Conservation (phyloP, 2,888 invertebrate species). For the Phortica okadai region DNA sequence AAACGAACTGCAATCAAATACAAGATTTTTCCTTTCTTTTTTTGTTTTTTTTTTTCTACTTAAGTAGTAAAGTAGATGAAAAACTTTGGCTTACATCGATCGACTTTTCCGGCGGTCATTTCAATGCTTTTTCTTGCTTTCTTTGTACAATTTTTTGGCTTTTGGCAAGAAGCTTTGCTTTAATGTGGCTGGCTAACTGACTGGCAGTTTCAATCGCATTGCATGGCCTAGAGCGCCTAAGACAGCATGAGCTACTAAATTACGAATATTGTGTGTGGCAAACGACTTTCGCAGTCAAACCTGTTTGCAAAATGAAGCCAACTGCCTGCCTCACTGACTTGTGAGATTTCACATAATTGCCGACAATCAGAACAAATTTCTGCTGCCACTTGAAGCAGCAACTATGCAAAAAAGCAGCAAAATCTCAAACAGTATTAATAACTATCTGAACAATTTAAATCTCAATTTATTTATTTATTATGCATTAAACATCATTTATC, state of each 20-base stretch:
- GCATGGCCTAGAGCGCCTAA: neutral
- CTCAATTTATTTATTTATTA: conserved; percentile 15
- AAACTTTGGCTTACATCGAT: too few relatives aligned
- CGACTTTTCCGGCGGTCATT: too few relatives aligned
- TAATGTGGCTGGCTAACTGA: neutral
- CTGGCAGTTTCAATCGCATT: neutral
- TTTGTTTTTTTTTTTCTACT: neutral
- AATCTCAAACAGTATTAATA: neutral
- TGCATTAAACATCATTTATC: neutral
- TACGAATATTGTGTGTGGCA: neutral
- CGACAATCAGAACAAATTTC: neutral
- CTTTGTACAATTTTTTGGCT: too few relatives aligned
- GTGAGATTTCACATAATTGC: conserved; percentile 4
- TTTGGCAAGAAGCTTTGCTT: neutral
- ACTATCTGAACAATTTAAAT: neutral
- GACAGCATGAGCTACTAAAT: neutral
- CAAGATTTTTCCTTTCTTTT: neutral
- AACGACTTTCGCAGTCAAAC: neutral
- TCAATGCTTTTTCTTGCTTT: too few relatives aligned
- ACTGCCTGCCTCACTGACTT: neutral
- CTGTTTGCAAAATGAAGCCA: neutral
- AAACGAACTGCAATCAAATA: neutral
- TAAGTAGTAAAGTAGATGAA: neutral
- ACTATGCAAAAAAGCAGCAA: neutral
- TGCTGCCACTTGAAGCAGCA: neutral